Conservation (phyloP, 2,797 vertebrate species). For the Parauchenoglanis ngamensis region DNA sequence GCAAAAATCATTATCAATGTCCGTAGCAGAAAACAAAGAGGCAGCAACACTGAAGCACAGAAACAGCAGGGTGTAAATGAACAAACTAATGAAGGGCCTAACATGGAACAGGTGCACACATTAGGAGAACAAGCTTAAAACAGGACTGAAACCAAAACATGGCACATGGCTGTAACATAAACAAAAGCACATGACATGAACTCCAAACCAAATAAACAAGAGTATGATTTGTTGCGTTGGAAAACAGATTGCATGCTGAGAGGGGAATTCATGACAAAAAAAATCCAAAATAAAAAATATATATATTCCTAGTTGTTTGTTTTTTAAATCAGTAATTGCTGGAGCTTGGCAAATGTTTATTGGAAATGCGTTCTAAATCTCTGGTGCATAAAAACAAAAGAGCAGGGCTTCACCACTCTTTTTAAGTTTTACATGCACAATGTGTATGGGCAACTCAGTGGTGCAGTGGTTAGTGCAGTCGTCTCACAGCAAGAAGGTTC, state of each 20-base stretch:
- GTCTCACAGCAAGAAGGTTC: too few relatives aligned
- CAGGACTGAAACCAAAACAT: constrained; percentile 8
- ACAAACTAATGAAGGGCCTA: background rate
- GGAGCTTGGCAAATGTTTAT: background rate
- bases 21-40: background rate
- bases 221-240: too few relatives aligned
- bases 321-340: background rate
- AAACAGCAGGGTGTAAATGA: background rate
- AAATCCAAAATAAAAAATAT: background rate
- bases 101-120: background rate
- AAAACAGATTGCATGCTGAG: background rate
- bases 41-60: background rate
- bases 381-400: background rate
- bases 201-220: background rate
- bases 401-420: background rate
- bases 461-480: too few relatives aligned
- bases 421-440: background rate
- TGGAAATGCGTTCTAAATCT: background rate
- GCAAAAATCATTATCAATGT: background rate
- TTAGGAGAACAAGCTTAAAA: background rate
- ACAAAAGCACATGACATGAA: background rate
- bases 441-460: too few relatives aligned
- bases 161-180: background rate
- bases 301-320: too few relatives aligned
- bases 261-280: background rate